Conservation (phyloP, 2,797 vertebrate genomes). For the Danio kyathit region DNA sequence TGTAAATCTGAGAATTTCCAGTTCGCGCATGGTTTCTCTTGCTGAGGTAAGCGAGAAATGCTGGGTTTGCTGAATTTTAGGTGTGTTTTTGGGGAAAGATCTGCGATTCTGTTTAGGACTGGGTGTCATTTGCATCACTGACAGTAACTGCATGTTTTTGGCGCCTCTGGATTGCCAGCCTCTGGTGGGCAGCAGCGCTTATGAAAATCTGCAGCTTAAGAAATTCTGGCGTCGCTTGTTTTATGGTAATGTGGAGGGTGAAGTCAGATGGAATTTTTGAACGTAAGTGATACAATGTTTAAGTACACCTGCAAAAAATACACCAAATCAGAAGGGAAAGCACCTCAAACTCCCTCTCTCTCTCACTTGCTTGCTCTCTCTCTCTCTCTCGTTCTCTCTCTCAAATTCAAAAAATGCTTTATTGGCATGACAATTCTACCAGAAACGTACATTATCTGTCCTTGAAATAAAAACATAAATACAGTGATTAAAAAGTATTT, state of each 20-base stretch:
- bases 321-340: slow-evolving; percentile 50
- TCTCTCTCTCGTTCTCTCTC: not conserved
- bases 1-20: slow-evolving; percentile 3
- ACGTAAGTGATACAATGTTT: slow-evolving; percentile 29
- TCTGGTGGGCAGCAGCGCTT: slow-evolving; percentile 26
- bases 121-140: slow-evolving; percentile 47
- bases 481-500: too few relatives aligned
- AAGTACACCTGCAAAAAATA: slow-evolving; percentile 50
- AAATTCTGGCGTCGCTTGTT: not conserved
- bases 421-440: too few relatives aligned
- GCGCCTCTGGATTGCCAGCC: slow-evolving; percentile 1
- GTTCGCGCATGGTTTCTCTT: not conserved
- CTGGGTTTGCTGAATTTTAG: not conserved
- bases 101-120: slow-evolving; percentile 30
- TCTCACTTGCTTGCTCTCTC: not conserved
- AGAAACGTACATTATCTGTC: too few relatives aligned
- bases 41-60: not conserved
- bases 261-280: slow-evolving; percentile 58
- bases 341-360: slow-evolving; percentile 30
- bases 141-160: slow-evolving; percentile 35
- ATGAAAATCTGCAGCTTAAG: slow-evolving; percentile 35
- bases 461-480: too few relatives aligned
- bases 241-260: slow-evolving; percentile 45
- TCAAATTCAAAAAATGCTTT: not conserved
- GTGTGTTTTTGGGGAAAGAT: slow-evolving; percentile 23